phyloP scores from a whole-genome alignment of 2,888 invertebrate genomes.

The Suillia variegata region DNA sequence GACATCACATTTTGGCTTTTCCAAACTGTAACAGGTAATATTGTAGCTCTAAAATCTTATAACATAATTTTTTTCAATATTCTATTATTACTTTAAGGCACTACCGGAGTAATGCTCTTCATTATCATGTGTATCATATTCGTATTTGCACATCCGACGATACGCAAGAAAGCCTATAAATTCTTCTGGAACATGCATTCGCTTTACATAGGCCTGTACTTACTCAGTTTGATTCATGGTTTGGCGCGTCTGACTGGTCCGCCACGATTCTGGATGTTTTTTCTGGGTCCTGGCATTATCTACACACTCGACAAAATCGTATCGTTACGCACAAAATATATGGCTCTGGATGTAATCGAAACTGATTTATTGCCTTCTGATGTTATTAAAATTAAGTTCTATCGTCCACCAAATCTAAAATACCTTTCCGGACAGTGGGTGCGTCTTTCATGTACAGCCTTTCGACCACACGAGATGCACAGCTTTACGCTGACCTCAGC shows the following conservation, averaged over 20 bases:
- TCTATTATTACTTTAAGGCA: conserved; percentile 68
- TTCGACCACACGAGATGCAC: conserved; percentile 88
- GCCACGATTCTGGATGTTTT: conserved; percentile 92
- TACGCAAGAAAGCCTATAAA: conserved; percentile 90
- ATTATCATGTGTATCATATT: conserved; percentile 93
- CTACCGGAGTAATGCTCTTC: conserved; percentile 86
- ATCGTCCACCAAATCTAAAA: conserved; percentile 92
- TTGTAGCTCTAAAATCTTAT: too few relatives aligned
- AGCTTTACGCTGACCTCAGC: conserved; percentile 95
- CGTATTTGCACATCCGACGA: conserved; percentile 93
- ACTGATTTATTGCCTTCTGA: conserved; percentile 93
- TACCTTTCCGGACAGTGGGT: conserved; percentile 96
- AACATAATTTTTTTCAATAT: too few relatives aligned
- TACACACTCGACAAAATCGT: conserved; percentile 93
- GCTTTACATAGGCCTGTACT: conserved; percentile 84
- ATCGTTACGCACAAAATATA: conserved; percentile 85
- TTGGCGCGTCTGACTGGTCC: conserved; percentile 89
- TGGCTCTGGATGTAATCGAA: conserved; percentile 90
- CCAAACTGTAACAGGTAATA: conserved; percentile 88
- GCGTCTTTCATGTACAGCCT: conserved; percentile 87
- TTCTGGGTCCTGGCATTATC: conserved; percentile 86
- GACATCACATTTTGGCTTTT: conserved; percentile 96
- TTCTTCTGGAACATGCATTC: conserved; percentile 96
- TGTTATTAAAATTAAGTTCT: conserved; percentile 93
- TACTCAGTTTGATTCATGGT: conserved; percentile 86